phyloP scores from a whole-genome alignment of 2,888 invertebrate species.

The Agriopis leucophaearia region DNA sequence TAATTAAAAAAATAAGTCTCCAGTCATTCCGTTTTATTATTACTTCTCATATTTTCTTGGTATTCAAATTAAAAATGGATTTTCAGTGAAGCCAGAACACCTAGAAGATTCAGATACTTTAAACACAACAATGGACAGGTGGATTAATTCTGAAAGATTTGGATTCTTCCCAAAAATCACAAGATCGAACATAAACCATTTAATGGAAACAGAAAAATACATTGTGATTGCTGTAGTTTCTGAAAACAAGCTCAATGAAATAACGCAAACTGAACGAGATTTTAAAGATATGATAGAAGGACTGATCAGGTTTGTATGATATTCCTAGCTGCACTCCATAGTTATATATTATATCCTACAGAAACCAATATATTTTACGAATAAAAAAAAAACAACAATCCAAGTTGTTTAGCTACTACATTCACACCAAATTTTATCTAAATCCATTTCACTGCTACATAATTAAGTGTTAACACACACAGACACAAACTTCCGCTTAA shows the following conservation, averaged over 20 bases:
- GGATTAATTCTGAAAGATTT: slow-evolving; percentile 96
- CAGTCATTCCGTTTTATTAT: neutral
- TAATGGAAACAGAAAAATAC: slow-evolving; percentile 94
- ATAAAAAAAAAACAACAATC: too few relatives aligned
- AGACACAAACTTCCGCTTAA: too few relatives aligned
- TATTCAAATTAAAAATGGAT: slow-evolving; percentile 8
- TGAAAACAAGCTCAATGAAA: slow-evolving; percentile 94
- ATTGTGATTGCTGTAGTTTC: slow-evolving; percentile 95
- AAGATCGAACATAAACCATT: slow-evolving; percentile 92
- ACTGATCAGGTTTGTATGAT: slow-evolving; percentile 85
- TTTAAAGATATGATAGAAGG: slow-evolving; percentile 94
- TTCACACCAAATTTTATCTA: too few relatives aligned
- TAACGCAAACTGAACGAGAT: slow-evolving; percentile 92
- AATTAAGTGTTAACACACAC: too few relatives aligned
- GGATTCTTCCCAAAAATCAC: slow-evolving; percentile 95
- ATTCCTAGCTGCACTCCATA: neutral
- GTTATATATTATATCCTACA: neutral
- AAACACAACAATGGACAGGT: slow-evolving; percentile 92
- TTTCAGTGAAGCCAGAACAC: slow-evolving; percentile 61
- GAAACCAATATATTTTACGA: too few relatives aligned
- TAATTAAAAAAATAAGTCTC: too few relatives aligned
- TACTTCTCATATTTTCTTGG: neutral
- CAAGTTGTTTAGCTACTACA: too few relatives aligned
- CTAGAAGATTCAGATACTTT: slow-evolving; percentile 67
- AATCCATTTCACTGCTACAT: too few relatives aligned